Percentiles rank a stretch among this genome's conserved stretches.
Evolutionary conservation across 2,113 vertebrate species (phyloP).

Genomic region (Echinops telfairi): DNA sequence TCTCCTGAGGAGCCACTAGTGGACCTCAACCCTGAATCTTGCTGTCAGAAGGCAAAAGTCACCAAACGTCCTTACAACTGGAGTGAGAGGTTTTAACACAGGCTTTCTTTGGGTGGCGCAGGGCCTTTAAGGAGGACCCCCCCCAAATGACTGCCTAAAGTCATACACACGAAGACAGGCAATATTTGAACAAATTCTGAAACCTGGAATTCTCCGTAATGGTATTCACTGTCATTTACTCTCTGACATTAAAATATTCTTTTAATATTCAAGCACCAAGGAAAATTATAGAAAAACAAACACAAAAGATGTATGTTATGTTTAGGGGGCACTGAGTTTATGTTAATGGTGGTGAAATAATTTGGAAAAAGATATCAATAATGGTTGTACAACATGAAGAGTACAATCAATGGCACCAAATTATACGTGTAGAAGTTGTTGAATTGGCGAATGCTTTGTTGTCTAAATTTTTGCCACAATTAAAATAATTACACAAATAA

Average conservation of each 20-base stretch:
- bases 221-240: conserved; percentile 33
- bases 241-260: conserved; percentile 4
- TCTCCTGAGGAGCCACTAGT: not conserved
- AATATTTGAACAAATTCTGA: not conserved
- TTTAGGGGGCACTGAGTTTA: too few relatives aligned
- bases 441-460: too few relatives aligned
- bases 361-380: too few relatives aligned
- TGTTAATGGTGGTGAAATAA: too few relatives aligned
- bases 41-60: not conserved
- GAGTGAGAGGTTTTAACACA: not conserved
- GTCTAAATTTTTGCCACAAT: too few relatives aligned
- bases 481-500: too few relatives aligned
- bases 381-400: too few relatives aligned
- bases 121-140: not conserved
- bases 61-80: not conserved
- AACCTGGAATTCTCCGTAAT: conserved; percentile 14
- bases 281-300: conserved; percentile 54
- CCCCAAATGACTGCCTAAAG: not conserved
- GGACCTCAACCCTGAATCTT: not conserved
- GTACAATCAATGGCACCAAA: too few relatives aligned
- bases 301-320: not conserved
- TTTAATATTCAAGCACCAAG: conserved; percentile 39
- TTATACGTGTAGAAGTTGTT: too few relatives aligned
- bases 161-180: not conserved
- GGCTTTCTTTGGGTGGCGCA: not conserved